phyloP scores from a whole-genome alignment of 1,140 invertebrate species.

The Lanistes nyassanus region DNA sequence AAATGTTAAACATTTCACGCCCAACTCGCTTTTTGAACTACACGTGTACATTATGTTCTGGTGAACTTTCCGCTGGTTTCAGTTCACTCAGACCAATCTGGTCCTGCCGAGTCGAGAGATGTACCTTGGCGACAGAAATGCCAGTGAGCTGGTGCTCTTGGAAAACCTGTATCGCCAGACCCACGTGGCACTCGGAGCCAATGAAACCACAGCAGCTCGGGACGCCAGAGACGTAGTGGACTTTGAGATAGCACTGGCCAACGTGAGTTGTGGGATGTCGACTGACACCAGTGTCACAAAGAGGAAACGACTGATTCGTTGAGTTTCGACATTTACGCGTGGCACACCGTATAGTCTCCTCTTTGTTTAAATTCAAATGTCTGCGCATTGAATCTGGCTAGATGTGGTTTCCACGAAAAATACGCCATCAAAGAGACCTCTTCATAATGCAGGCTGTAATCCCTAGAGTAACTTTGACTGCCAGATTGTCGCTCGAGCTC shows the following conservation, averaged over 20 bases:
- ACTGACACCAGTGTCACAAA: neutral
- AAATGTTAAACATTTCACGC: too few relatives aligned
- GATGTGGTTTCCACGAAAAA: too few relatives aligned
- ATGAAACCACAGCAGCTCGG: slow-evolving; percentile 67
- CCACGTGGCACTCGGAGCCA: slow-evolving; percentile 78
- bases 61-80: slow-evolving; percentile 38
- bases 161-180: slow-evolving; percentile 82
- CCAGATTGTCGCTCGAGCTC: too few relatives aligned
- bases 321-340: neutral
- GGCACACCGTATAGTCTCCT: too few relatives aligned
- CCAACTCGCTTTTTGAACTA: too few relatives aligned
- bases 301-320: too few relatives aligned
- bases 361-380: too few relatives aligned
- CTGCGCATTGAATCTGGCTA: too few relatives aligned
- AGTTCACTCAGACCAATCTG: slow-evolving; percentile 84
- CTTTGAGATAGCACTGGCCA: slow-evolving; percentile 39
- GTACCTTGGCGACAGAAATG: slow-evolving; percentile 77
- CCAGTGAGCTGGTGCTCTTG: slow-evolving; percentile 74
- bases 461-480: too few relatives aligned
- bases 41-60: too few relatives aligned
- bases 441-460: too few relatives aligned
- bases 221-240: slow-evolving; percentile 27
- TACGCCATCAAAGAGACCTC: too few relatives aligned
- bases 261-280: slow-evolving; percentile 29
- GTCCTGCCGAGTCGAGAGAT: slow-evolving; percentile 82